These are phyloP conservation scores for Hippoglossus hippoglossus DNA, from an alignment of 2,797 vertebrate genomes.

Conservation along the genomic window DNA sequence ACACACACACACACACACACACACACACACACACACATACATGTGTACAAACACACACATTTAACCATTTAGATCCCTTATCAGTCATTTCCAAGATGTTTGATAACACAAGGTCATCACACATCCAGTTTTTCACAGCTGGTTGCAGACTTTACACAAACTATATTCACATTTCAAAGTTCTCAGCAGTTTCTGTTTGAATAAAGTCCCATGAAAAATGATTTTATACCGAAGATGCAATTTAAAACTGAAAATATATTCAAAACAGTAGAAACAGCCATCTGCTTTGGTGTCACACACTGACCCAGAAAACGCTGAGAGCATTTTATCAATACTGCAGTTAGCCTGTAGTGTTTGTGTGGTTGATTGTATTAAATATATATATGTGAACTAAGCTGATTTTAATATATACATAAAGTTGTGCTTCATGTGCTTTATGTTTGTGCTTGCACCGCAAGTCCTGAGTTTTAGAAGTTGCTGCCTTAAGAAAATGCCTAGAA, in stretches of 20 bases:
- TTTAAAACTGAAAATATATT: neutral
- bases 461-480: neutral
- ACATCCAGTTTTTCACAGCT: neutral
- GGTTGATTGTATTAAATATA: constrained; percentile 9
- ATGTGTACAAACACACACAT: neutral
- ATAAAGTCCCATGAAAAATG: neutral
- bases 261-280: constrained; percentile 26
- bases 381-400: constrained; percentile 10
- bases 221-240: constrained; percentile 15
- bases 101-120: neutral
- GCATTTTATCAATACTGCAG: constrained; percentile 38
- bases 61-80: neutral
- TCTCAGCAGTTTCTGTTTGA: neutral
- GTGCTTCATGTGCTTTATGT: neutral
- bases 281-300: constrained; percentile 23
- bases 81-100: neutral
- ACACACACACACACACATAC: neutral
- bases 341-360: constrained; percentile 20
- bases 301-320: constrained; percentile 48
- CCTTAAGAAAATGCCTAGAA: no score
- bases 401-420: constrained; percentile 2
- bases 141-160: neutral
- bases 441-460: constrained; percentile 4
- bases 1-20: neutral
- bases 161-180: neutral